These are phyloP conservation scores for Nemoura dubitans DNA, from an alignment of 2,888 invertebrate genomes.

Conservation along the genomic window DNA sequence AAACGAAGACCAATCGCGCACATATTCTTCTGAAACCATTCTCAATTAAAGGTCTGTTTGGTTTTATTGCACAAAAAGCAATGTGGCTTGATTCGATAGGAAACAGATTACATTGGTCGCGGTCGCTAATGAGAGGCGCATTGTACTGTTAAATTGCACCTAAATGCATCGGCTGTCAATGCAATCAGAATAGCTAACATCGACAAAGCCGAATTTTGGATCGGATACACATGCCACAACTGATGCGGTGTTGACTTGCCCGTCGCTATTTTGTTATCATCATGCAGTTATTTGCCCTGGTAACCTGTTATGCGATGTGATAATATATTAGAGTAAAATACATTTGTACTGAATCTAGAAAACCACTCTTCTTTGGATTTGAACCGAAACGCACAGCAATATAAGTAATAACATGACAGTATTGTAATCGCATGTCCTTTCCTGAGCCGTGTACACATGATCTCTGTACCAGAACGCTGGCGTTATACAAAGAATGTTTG, in stretches of 20 bases:
- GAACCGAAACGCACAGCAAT: background rate
- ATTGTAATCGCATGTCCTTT: background rate
- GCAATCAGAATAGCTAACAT: slow-evolving; percentile 20
- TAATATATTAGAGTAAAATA: no score
- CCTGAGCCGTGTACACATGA: background rate
- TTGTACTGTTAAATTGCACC: slow-evolving; percentile 29
- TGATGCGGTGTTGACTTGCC: background rate
- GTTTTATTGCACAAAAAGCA: background rate
- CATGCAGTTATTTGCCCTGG: background rate
- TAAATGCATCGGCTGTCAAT: slow-evolving; percentile 13
- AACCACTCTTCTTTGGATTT: background rate
- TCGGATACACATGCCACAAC: background rate
- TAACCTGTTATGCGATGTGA: no score
- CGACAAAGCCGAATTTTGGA: background rate
- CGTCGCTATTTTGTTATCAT: background rate
- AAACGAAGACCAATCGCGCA: background rate
- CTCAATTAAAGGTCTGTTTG: background rate
- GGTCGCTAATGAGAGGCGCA: slow-evolving; percentile 19
- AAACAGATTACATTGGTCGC: slow-evolving; percentile 21
- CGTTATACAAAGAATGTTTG: background rate
- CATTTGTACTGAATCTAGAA: no score
- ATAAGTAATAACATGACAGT: background rate
- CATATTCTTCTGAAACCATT: background rate
- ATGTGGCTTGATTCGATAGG: background rate
- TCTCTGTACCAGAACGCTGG: background rate